These are phyloP conservation scores for Catharus fuscescens DNA, from an alignment of 2,113 vertebrate genomes.

Conservation along the genomic window DNA sequence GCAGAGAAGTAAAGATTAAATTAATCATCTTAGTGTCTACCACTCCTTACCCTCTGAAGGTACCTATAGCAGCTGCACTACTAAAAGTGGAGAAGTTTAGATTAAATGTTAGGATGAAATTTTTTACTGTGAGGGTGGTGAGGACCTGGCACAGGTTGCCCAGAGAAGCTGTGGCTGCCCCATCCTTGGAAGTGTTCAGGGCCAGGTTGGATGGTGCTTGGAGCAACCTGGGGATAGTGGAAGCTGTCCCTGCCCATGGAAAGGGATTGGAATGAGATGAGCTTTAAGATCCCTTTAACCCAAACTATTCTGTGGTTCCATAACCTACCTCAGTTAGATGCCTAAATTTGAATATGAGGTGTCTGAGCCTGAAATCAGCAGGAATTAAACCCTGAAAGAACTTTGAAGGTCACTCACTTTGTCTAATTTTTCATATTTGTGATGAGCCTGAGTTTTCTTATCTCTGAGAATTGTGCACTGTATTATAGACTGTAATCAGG, in stretches of 20 bases:
- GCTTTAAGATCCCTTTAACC: background rate
- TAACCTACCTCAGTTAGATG: background rate
- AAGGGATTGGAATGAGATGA: background rate
- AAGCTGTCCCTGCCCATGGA: background rate
- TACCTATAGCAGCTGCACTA: background rate
- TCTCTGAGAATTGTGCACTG: background rate
- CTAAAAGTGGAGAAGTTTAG: background rate
- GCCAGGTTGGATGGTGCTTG: background rate
- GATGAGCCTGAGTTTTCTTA: background rate
- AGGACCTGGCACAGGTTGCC: accelerated
- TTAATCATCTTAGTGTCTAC: background rate
- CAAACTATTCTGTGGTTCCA: background rate
- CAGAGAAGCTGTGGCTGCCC: background rate
- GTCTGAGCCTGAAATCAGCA: background rate
- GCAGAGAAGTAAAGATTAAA: background rate
- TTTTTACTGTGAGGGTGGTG: background rate
- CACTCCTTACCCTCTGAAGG: background rate
- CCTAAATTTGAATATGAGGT: background rate
- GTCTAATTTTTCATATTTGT: background rate
- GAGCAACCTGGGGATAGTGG: background rate
- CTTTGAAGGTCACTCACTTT: background rate
- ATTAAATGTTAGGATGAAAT: background rate
- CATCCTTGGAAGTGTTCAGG: background rate
- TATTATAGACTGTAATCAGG: background rate
- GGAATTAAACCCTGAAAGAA: background rate